Base-by-base conservation (phyloP, 23 tunicate species). In the Botrylloides violaceus region DNA sequence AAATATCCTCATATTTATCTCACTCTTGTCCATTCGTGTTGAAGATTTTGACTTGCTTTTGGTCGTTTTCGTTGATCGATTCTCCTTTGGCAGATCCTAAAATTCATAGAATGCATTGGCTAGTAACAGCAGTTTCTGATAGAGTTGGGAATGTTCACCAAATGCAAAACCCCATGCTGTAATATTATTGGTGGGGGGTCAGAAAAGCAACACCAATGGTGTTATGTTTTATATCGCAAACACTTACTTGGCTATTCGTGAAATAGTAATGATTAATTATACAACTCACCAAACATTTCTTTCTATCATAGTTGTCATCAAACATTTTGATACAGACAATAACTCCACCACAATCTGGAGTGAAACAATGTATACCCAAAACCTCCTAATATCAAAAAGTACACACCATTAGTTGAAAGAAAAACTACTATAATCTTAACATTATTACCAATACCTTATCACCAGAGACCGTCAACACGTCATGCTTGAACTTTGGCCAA, bases 401-500 rank as follows among this genome's bases (percentile, higher is more conserved):
- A 43, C 12, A 27, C 65, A 25, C 28, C 15, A 1, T 18, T 23
- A 23, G 65, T 20, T 20, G 25, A 60, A 60, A 60, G 19, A 15
- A 60, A n/a, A 60, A 25, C 38, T 2, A 39, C 20, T 21, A 5
- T 30, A 64, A 64, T 64, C 32, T 21, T 21, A 0, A 21, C 59
- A 0, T 19, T 4, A 18, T 32, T 23, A 28, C 18, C 30, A 64
- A 29, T 61, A 85, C 94, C 70, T 73, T 85, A 48, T 85, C 94
- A 1, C 94, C 84, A 5, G 77, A 26, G 25, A 73, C 71, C 3
- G 59, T 70, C 55, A 71, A 75, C 6, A 35, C 57, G 27, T 59
- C 58, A 32, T 84, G 83, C 59, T 79, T 85, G 43, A 64, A 75
- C 53, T 75, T 79, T 25, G 77, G 36, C 94, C 94, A 85, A 37